Base-by-base conservation (phyloP, 2,797 vertebrate species). In the Manis pentadactyla region DNA sequence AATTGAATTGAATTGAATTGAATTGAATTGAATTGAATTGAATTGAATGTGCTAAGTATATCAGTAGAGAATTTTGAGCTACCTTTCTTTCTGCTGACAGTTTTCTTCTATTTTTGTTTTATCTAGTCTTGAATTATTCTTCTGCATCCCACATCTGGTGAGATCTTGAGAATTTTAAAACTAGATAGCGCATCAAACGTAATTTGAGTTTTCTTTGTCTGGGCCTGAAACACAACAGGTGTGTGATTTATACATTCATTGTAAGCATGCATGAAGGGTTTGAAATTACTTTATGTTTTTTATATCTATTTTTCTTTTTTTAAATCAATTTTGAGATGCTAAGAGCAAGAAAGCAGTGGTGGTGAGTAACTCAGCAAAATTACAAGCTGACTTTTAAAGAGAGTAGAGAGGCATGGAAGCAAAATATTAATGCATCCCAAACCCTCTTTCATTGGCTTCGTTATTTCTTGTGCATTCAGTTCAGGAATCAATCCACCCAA, bases 381-480 rank as follows among this genome's bases (percentile, higher is more conserved):
- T 84, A 77, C 83, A 87, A 75, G 25, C 59, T n/a, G n/a, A 37
- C 29, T 82, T 91, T 81, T 49, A 34, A 75, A 75, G 92, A 39
- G 86, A 55, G 15, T 73, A 25, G 19, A 17, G 10, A 31, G 18
- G 34, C 1, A 4, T 13, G 31, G n/a, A 17, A 6, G 19, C 57
- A 57, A 25, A 83, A 37, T 66, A 82, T 55, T 17, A 63, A 66
- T 42, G 37, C 5, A 46, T 42, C 37, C 34, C 37, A 85, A 88
- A 21, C n/a, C n/a, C 23, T 71, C 66, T 55, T 69, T 74, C 63
- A 2, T 34, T 49, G 42, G 74, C 74, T 89, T 94, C 81, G 73
- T 88, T 90, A 73, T 96, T 95, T 94, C 93, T 82, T 34, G 42
- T 68, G 53, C 66, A 77, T 93, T 92, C 46, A 29, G 46, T 84